Evolutionary conservation across 2,113 vertebrate genomes (phyloP).

Genomic region (Macquaria australasica): DNA sequence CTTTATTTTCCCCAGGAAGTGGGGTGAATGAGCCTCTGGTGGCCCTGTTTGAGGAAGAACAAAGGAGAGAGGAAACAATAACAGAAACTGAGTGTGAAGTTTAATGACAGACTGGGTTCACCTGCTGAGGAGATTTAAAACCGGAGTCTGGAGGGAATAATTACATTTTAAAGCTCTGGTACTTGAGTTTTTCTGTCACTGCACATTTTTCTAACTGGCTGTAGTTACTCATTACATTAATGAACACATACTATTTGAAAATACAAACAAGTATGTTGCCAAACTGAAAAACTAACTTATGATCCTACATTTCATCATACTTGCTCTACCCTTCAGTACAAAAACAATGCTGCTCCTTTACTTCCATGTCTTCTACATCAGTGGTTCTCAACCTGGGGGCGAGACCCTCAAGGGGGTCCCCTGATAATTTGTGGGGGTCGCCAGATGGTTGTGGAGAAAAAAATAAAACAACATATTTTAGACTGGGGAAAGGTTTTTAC

Average conservation of each 20-base stretch:
- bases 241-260: neutral
- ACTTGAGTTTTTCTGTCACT: neutral
- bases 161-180: neutral
- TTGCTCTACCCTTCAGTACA: neutral
- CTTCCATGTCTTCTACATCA: too few relatives aligned
- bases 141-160: neutral
- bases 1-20: constrained; percentile 60
- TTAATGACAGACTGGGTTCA: constrained; percentile 32
- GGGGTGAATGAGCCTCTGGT: constrained; percentile 41
- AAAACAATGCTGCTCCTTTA: neutral
- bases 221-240: neutral
- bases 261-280: neutral
- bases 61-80: constrained; percentile 51
- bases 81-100: constrained; percentile 20
- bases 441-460: too few relatives aligned
- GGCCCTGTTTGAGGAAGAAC: constrained; percentile 50
- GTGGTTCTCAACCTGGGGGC: too few relatives aligned
- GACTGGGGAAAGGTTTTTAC: too few relatives aligned
- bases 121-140: neutral
- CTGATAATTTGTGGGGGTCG: too few relatives aligned
- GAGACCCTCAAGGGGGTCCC: too few relatives aligned
- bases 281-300: too few relatives aligned
- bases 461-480: too few relatives aligned
- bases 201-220: neutral
- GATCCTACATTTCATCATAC: too few relatives aligned